These are phyloP conservation scores for Cantharis rustica DNA, from an alignment of 2,888 invertebrate genomes.

Conservation along the genomic window DNA sequence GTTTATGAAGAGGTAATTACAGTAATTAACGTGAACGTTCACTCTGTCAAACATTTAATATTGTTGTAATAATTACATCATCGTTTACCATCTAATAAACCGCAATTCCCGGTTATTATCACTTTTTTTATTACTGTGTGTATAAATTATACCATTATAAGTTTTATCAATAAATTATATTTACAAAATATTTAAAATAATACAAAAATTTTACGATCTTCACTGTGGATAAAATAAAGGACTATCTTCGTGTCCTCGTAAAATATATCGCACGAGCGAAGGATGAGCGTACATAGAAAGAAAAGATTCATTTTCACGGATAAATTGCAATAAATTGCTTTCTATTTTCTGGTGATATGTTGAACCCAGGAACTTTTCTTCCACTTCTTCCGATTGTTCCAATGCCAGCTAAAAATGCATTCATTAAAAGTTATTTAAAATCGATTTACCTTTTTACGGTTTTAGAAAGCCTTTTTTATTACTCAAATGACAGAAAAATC, in stretches of 20 bases:
- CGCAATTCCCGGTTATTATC: neutral
- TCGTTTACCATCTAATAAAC: neutral
- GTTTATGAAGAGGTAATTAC: neutral
- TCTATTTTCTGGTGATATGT: constrained; percentile 45
- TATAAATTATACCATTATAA: neutral
- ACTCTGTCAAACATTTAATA: neutral
- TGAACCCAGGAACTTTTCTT: constrained; percentile 42
- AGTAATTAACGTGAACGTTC: neutral
- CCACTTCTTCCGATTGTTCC: constrained; percentile 40
- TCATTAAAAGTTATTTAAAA: too few species aligned
- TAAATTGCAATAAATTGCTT: constrained; percentile 47
- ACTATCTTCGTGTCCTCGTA: constrained; percentile 46
- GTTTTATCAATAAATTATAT: neutral
- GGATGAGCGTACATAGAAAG: constrained; percentile 55
- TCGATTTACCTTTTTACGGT: too few species aligned
- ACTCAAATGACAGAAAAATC: too few species aligned
- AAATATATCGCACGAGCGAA: constrained; percentile 42
- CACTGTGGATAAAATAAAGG: constrained; percentile 43
- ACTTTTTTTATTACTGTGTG: neutral
- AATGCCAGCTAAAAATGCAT: constrained; percentile 39
- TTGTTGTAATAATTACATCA: neutral
- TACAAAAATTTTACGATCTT: neutral
- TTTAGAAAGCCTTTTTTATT: too few species aligned
- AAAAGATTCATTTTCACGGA: constrained; percentile 43
- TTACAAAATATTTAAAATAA: neutral